Base-by-base conservation (phyloP, 2,888 invertebrate genomes). In the Aspidiotus rigidus region DNA sequence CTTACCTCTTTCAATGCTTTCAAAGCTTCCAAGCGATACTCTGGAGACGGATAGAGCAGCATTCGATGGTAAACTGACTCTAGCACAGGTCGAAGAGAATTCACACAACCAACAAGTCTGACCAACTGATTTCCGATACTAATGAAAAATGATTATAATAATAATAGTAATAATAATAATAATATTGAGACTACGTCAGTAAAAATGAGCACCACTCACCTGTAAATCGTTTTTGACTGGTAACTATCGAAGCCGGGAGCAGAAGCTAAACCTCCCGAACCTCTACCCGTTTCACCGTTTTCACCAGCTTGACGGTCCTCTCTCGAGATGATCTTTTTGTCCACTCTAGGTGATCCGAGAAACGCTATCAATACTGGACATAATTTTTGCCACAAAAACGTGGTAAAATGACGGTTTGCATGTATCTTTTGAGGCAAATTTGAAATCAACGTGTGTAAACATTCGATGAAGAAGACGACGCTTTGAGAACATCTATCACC, bases 1-100 rank as follows among this genome's bases (percentile, higher is more conserved):
- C 55, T 70, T 73, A 82, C 82, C 78, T 94, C 93, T 73, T 88
- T 84, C 1, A 90, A 83, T 73, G 92, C 90, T 72, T 89, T 84
- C 41, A 96, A 76, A 0, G 94, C 89, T 74, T 95, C 94, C 9
- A 90, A 83, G 56, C 95, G 83, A 77, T 93, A 91, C 56, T 87
- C 83, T 0, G 90, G 87, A 0, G 91, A 89, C 15, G 95, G 93
- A 78, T 94, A 86, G 0, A 95, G 81, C 6, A 95, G 79, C 88
- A 95, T 93, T 69, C 95, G 83, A 78, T 96, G 95, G 77, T 95
- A 95, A 1, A 96, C 81, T 0, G 95, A 93, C 77, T 95, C 95
- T 59, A 96, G 79, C 56, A 95, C 94, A 9, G 95, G 93, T 13
- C 95, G 83, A 61, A 96, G 79, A n/a, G 87, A 87, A 0, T 90